Evolutionary conservation across 2,113 vertebrate species (phyloP).

Genomic region (Dipodomys ordii): DNA sequence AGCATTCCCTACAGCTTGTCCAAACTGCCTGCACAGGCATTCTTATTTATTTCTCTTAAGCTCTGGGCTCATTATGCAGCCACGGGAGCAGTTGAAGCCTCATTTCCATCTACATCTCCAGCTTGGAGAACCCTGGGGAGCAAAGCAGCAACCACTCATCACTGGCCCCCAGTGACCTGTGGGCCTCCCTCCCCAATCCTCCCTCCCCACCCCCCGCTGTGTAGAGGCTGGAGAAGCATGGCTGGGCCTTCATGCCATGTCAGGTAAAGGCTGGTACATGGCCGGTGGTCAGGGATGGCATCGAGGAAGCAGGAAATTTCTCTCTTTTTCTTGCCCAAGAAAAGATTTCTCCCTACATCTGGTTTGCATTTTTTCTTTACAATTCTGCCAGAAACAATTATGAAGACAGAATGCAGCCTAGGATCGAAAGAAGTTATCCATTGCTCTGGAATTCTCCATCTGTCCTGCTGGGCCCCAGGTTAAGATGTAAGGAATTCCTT

Average conservation of each 20-base stretch:
- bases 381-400: constrained; percentile 88
- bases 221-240: neutral
- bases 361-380: constrained; percentile 88
- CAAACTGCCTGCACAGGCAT: constrained; percentile 12
- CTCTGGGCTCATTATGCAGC: neutral
- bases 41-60: constrained; percentile 61
- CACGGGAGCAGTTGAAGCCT: neutral
- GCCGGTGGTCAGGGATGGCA: constrained; percentile 24
- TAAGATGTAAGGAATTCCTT: constrained; percentile 72
- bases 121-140: neutral
- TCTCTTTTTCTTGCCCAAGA: constrained; percentile 81
- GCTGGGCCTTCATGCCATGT: neutral
- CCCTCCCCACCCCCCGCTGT: neutral
- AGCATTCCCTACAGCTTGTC: neutral
- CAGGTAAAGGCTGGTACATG: constrained; percentile 72
- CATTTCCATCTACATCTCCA: constrained; percentile 54
- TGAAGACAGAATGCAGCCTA: constrained; percentile 86
- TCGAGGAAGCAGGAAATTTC: constrained; percentile 72
- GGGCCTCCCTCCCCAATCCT: neutral
- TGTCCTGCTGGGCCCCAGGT: constrained; percentile 65
- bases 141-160: neutral
- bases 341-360: constrained; percentile 88
- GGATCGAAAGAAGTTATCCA: constrained; percentile 80
- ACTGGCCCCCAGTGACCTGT: neutral
- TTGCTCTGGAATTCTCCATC: constrained; percentile 86